Evolutionary conservation across 1,140 invertebrate genomes (phyloP).

Genomic region (Aphaenogaster ashmeadi): DNA sequence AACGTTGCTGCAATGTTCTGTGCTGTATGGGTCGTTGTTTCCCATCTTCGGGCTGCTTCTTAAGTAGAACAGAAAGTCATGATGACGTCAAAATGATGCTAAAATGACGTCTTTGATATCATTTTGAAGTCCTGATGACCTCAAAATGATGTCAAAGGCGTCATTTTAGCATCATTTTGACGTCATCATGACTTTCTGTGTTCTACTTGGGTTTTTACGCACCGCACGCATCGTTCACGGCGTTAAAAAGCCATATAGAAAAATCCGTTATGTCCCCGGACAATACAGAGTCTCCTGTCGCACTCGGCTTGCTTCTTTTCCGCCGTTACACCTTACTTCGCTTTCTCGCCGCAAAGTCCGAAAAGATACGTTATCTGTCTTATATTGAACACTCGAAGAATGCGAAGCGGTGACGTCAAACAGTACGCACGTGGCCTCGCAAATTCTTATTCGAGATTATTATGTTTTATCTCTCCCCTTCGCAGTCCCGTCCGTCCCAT

Average conservation of each 20-base stretch:
- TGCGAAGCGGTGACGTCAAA: not conserved
- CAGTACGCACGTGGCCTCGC: not conserved
- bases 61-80: no score
- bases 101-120: no score
- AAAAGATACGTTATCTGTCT: constrained; percentile 1
- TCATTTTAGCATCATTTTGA: no score
- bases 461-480: not conserved
- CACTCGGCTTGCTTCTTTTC: not conserved
- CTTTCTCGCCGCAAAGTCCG: not conserved
- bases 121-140: no score
- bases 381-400: not conserved
- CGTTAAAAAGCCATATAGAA: not conserved
- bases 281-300: not conserved
- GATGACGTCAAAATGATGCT: no score
- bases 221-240: not conserved
- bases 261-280: not conserved
- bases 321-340: not conserved
- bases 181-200: no score
- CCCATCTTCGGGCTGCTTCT: not conserved
- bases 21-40: not conserved
- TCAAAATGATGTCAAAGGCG: no score
- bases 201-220: not conserved
- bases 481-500: not conserved
- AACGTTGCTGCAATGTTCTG: no score
- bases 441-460: no score